Evolutionary conservation across 2,888 invertebrate species (phyloP), one percentile per base, ranked within the genome.

Genomic region (Epistrophe eligans): DNA sequence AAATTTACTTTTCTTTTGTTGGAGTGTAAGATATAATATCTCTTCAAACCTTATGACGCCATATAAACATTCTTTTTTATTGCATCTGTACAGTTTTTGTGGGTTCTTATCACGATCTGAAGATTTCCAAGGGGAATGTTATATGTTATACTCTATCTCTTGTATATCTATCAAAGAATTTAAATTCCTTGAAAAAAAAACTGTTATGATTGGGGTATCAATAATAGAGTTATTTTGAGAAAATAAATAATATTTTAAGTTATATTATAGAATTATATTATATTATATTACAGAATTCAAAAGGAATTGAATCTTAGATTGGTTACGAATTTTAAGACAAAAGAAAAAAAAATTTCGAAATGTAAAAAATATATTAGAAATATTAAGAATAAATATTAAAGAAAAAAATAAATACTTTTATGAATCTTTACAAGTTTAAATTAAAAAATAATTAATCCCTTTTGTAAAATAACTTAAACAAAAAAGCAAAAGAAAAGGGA

Each of bases 51-150:
- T 40, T 52, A 71, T 70, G 64, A 71, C 35, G 45, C 28, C 62
- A 10, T 64, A 45, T 64, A 13, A 58, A 58, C 9, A 58, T 58
- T 58, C 13, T 40, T 2, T 35, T 35, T 50, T 52, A 80, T 66
- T 77, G 70, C 24, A 83, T 73, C 3, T 24, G 24, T 35, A 28
- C 15, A 62, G 11, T 2, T 45, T 32, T 48, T 45, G 64, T 48
- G 45, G 45, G 24, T 67, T 32, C 40, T 74, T 67, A 80, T 73
- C 50, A 32, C n/a, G 77, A 48, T 64, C 19, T 48, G 11, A 5
- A 11, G 15, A 43, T 64, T 60, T 43, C 62, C 13, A 5, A 40
- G 32, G 38, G 55, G 52, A 38, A 62, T 32, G 43, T 74, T 13
- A 50, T 5, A 4, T 32, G 32, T 32, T 32, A 1, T 50, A 62